phyloP scores from a whole-genome alignment of 2,113 vertebrate species.

The Brienomyrus brachyistius region DNA sequence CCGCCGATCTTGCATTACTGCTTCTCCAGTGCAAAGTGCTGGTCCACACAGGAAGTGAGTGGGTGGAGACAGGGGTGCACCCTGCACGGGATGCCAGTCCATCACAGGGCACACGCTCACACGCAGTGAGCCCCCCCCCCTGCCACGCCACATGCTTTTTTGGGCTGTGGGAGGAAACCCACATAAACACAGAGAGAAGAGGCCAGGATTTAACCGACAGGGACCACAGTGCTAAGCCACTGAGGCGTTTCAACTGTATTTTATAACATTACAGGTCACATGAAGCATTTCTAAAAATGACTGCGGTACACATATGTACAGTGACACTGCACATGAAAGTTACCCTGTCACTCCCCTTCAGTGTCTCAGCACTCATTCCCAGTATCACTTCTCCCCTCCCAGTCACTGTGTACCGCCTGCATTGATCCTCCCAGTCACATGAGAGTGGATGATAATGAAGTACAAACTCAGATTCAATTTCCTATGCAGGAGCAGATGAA shows the following conservation, averaged over 20 bases:
- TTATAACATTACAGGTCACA: neutral
- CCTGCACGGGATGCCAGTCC: neutral
- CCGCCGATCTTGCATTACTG: neutral
- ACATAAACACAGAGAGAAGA: neutral
- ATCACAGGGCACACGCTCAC: neutral
- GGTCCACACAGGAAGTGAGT: neutral
- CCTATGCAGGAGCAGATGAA: neutral
- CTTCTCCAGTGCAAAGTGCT: neutral
- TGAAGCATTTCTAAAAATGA: neutral
- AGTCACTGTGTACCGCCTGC: neutral
- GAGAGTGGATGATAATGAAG: neutral
- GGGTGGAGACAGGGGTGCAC: neutral
- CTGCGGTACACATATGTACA: neutral
- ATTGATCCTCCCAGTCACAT: neutral
- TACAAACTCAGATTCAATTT: conserved; percentile 13
- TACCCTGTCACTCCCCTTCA: neutral
- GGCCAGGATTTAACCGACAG: neutral
- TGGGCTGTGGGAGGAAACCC: neutral
- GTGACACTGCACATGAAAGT: neutral
- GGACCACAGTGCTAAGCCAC: neutral
- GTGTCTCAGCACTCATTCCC: neutral
- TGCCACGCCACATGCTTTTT: neutral
- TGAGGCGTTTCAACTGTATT: neutral
- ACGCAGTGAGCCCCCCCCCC: neutral
- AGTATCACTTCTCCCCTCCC: neutral